Base-by-base conservation (phyloP, 2,888 invertebrate species). In the Oscheius onirici region DNA sequence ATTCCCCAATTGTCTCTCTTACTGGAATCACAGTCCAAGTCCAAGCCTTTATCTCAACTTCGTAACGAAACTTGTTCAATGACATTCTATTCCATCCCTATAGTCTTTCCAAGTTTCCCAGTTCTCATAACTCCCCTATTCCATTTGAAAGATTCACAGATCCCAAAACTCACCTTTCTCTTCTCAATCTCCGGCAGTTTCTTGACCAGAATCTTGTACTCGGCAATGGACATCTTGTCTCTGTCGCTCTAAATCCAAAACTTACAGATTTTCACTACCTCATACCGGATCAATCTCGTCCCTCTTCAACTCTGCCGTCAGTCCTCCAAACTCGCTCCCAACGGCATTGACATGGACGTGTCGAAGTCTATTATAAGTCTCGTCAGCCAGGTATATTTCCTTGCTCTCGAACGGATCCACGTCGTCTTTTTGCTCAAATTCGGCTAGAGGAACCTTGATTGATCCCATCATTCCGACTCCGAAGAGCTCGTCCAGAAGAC, bases 401-500 rank as follows among this genome's bases (percentile, higher is more conserved):
- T 76, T 79, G 26, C 58, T 68, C 20, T 71, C 63, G 55, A 78
- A 76, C 43, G 77, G 77, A 66, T 78, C 75, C 1, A 34, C 71
- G 17, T 73, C 74, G 15, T 68, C 74, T 40, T 69, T 69, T 22
- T 75, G 70, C 24, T 70, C 69, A 22, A 73, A 78, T 54, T 79
- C 77, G 11, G 57, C 44, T 34, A 72, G 52, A 0, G 74, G 73
- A 24, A 72, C 69, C 67, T 80, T 81, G n/a, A 81, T 72, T 1
- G 76, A 76, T 20, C 76, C 77, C n/a, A 78, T 75, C 73, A 78
- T 74, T 65, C 78, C 73, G 22, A 79, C 69, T n/a, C 75, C 73
- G 40, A 74, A 81, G 3, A 79, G 43, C 22, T 81, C 81, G 67
- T 99, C 99, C 77, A 99, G 94, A 8, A 99, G 91, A 2, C 97